A percentile compares a stretch with the other conserved stretches of the same genome.
Evolutionary conservation across 2,888 invertebrate genomes (phyloP).

Genomic region (Scaptomyza cyrtandrae): DNA sequence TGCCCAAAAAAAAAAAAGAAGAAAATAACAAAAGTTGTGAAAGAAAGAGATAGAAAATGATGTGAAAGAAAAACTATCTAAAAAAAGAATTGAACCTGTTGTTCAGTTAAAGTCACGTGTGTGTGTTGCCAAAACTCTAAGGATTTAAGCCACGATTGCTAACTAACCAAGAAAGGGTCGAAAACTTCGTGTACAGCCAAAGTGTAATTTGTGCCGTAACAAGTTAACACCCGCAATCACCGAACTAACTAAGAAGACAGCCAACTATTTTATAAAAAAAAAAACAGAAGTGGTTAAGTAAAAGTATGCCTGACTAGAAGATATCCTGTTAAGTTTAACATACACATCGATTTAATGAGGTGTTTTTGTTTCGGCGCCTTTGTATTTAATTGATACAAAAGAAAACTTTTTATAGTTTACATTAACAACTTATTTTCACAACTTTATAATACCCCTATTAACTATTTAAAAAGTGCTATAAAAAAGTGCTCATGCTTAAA

Average conservation of each 20-base stretch:
- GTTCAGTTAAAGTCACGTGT: constrained; percentile 35
- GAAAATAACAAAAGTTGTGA: constrained; percentile 9
- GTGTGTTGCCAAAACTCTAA: constrained; percentile 18
- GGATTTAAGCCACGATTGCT: constrained; percentile 11
- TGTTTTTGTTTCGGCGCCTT: neutral
- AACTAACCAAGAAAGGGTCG: constrained; percentile 17
- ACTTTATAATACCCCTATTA: neutral
- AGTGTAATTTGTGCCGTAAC: constrained; percentile 51
- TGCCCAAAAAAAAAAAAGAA: constrained; percentile 33
- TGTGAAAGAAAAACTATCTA: constrained; percentile 22
- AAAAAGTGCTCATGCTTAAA: constrained; percentile 35
- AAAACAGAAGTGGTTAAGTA: neutral
- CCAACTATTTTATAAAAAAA: constrained; percentile 30
- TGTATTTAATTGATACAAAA: neutral
- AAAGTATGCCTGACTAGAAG: too few species aligned
- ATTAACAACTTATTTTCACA: neutral
- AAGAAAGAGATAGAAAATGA: constrained; percentile 6
- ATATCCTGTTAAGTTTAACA: neutral
- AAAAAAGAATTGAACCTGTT: constrained; percentile 18
- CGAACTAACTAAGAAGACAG: constrained; percentile 33
- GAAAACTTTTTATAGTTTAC: neutral
- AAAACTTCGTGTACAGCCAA: constrained; percentile 11
- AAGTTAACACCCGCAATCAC: constrained; percentile 56
- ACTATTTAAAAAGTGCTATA: constrained; percentile 11
- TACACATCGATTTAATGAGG: neutral